Evolutionary conservation across 2,113 vertebrate species (phyloP), one percentile per base, ranked within the genome.

Genomic region (Rhodinocichla rosea): DNA sequence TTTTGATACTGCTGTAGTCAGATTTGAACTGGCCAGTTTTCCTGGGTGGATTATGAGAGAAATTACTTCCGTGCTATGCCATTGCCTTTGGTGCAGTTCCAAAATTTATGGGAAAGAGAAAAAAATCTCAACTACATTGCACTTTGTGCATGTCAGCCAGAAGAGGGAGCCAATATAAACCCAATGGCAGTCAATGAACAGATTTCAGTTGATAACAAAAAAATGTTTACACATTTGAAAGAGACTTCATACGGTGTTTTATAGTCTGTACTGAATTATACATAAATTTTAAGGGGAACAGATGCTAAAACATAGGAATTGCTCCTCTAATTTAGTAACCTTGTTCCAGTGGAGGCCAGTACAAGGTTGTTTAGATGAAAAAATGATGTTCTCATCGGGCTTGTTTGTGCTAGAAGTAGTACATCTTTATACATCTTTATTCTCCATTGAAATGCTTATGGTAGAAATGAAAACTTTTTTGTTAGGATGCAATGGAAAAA

Each of bases 161-260:
- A 79, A 96, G 97, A 96, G 96, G 96, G 94, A 97, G 63, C 76
- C 84, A 68, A 26, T 84, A 90, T 55, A 97, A 97, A 96, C 82
- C 47, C 89, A 87, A 56, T 78, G 60, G 74, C 84, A 78, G 44
- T 70, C 20, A 1, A 49, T 42, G 70, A 69, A 56, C 37, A 24
- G 40, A 49, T 94, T 93, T 89, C 89, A 85, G 56, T 42, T 94
- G 90, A 56, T 55, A 94, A 71, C 53, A 56, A 70, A 73, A 75
- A 75, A 77, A 63, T 73, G 84, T 77, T 96, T 86, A 63, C 74
- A 73, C 40, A 11, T 67, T 55, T 35, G 45, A 71, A 52, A 42
- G 62, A 71, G 52, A 59, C 16, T 73, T 95, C n/a, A 33, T 63
- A 65, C 15, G 9, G 7, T 88, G 9, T 92, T 89, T 95, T 96